Percentiles rank a stretch among this genome's conserved stretches.
Evolutionary conservation across 2,113 vertebrate genomes (phyloP).

Genomic region (Cacatua alba): DNA sequence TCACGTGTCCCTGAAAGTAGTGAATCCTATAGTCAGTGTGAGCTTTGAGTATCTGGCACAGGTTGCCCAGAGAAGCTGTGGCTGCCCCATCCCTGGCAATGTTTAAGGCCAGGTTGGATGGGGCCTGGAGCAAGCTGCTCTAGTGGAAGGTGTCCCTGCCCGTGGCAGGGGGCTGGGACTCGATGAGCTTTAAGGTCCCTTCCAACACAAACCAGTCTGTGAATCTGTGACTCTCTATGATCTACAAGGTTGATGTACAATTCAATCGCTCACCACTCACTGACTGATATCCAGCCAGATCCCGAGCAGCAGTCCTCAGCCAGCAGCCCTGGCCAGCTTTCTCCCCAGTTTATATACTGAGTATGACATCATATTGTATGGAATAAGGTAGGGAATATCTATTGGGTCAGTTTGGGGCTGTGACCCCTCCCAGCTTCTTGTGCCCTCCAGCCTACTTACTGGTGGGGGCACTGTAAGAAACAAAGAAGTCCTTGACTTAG

Average conservation of each 20-base stretch:
- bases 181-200: background rate
- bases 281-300: background rate
- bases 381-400: background rate
- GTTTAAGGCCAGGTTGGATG: background rate
- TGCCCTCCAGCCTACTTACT: too few species aligned
- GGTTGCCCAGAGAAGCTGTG: background rate
- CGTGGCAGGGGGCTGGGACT: background rate
- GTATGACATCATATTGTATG: background rate
- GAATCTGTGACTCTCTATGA: background rate
- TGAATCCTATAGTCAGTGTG: background rate
- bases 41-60: background rate
- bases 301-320: background rate
- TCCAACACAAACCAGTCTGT: background rate
- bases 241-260: background rate
- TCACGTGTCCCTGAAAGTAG: background rate
- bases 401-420: too few species aligned
- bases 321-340: background rate
- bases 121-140: background rate
- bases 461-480: background rate
- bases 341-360: background rate
- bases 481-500: background rate
- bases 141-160: background rate
- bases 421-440: too few species aligned
- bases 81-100: background rate
- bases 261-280: background rate